phyloP scores from a whole-genome alignment of 2,113 vertebrate species.

The Cathartes aura region DNA sequence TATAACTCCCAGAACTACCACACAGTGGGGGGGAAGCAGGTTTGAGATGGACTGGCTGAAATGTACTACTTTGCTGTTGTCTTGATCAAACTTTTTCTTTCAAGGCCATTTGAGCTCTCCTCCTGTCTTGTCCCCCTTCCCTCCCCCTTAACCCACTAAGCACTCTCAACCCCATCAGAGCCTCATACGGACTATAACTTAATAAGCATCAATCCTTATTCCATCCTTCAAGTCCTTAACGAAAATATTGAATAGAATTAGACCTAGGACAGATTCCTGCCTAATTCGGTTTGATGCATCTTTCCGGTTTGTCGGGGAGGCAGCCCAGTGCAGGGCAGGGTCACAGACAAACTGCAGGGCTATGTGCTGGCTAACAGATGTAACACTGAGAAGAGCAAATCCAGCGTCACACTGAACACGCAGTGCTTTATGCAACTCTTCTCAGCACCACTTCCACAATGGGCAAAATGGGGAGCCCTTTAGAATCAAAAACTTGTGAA shows the following conservation, averaged over 20 bases:
- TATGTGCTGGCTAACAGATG: background rate
- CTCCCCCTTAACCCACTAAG: background rate
- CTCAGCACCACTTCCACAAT: background rate
- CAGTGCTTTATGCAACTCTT: background rate
- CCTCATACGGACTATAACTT: background rate
- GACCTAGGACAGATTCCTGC: background rate
- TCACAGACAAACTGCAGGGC: background rate
- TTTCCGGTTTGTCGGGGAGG: background rate
- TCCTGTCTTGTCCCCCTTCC: background rate
- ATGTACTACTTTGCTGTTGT: background rate
- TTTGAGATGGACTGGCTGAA: background rate
- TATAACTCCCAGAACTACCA: background rate
- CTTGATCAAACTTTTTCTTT: background rate
- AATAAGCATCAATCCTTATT: constrained; percentile 21
- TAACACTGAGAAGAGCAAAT: background rate
- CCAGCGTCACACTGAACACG: background rate
- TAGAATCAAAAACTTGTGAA: background rate
- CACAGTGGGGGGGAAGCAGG: background rate
- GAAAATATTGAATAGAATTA: constrained; percentile 41
- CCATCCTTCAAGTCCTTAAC: constrained; percentile 31
- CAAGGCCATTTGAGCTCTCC: background rate
- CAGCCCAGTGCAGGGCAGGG: background rate
- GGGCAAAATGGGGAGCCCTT: background rate
- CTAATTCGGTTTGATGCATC: background rate
- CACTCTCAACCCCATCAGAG: background rate